Evolutionary conservation across 2,888 invertebrate species (phyloP).

Genomic region (Phyllotreta cruciferae): DNA sequence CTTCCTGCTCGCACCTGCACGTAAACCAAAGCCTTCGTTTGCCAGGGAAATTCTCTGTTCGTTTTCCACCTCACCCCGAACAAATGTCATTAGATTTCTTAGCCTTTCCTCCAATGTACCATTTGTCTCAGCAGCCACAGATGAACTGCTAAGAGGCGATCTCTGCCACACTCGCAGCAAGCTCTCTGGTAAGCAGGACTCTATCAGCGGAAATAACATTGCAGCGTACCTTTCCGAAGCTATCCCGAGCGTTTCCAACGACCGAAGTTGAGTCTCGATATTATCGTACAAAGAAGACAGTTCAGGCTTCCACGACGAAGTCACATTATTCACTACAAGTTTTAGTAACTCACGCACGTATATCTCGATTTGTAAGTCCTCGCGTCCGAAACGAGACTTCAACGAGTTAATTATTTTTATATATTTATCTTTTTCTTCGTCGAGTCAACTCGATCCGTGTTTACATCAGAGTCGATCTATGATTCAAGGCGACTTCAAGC

Average conservation of each 20-base stretch:
- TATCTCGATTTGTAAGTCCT: slow-evolving; percentile 44
- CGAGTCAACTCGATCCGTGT: too few relatives aligned
- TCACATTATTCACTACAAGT: background rate
- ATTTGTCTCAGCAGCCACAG: background rate
- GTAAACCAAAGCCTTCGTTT: background rate
- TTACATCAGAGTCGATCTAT: too few relatives aligned
- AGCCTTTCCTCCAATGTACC: slow-evolving; percentile 6
- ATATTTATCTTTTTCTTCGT: too few relatives aligned
- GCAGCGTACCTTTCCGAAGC: slow-evolving; percentile 45
- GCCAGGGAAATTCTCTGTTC: slow-evolving; percentile 39
- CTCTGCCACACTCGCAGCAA: slow-evolving; percentile 43
- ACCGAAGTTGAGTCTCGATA: slow-evolving; percentile 45
- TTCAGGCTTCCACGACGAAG: too few relatives aligned
- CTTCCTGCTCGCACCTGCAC: background rate
- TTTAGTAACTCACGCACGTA: slow-evolving; percentile 44
- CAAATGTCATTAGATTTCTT: slow-evolving; percentile 33
- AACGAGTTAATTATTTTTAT: too few relatives aligned
- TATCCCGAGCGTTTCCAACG: slow-evolving; percentile 44
- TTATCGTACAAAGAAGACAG: slow-evolving; percentile 40
- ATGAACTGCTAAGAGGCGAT: background rate
- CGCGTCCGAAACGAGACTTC: slow-evolving; percentile 47
- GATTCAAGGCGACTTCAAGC: too few relatives aligned
- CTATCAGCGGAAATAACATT: slow-evolving; percentile 47
- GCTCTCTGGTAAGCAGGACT: slow-evolving; percentile 46
- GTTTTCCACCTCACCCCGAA: slow-evolving; percentile 40